These are phyloP conservation scores for Latrodectus geometricus DNA, from an alignment of 1,140 invertebrate species.

Conservation along the genomic window DNA sequence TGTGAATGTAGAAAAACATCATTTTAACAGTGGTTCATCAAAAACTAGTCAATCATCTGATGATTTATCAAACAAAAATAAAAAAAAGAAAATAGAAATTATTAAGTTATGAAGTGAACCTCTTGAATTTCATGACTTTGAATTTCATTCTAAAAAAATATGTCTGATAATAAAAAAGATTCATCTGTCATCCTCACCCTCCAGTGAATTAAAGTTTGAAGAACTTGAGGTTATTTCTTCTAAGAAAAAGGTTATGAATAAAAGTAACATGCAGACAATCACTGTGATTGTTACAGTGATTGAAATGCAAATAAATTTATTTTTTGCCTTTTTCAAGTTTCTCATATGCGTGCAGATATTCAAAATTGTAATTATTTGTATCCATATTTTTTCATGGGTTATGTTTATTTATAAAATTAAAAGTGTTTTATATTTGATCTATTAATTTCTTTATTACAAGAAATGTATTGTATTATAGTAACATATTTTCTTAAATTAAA, in stretches of 20 bases:
- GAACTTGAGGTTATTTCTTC: background rate
- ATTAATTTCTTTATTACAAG: too few relatives aligned
- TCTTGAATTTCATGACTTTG: conserved; percentile 37
- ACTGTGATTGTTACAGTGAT: background rate
- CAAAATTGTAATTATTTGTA: too few relatives aligned
- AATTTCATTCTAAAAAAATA: conserved; percentile 1
- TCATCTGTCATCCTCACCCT: background rate
- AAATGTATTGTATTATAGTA: too few relatives aligned
- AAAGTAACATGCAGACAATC: background rate
- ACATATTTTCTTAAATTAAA: too few relatives aligned
- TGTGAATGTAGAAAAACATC: conserved; percentile 1
- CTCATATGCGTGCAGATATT: too few relatives aligned
- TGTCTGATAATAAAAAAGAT: background rate
- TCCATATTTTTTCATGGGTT: too few relatives aligned
- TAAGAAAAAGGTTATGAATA: background rate
- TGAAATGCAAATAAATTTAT: background rate
- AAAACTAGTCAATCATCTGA: background rate
- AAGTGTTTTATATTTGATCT: too few relatives aligned
- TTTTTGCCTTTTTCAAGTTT: too few relatives aligned
- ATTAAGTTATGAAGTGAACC: background rate
- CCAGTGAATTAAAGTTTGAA: background rate
- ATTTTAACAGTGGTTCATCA: too few relatives aligned
- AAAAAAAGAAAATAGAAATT: background rate
- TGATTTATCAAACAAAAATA: background rate
- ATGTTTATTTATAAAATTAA: too few relatives aligned